Base-by-base conservation (phyloP, 2,888 invertebrate genomes). In the Callimorpha dominula region DNA sequence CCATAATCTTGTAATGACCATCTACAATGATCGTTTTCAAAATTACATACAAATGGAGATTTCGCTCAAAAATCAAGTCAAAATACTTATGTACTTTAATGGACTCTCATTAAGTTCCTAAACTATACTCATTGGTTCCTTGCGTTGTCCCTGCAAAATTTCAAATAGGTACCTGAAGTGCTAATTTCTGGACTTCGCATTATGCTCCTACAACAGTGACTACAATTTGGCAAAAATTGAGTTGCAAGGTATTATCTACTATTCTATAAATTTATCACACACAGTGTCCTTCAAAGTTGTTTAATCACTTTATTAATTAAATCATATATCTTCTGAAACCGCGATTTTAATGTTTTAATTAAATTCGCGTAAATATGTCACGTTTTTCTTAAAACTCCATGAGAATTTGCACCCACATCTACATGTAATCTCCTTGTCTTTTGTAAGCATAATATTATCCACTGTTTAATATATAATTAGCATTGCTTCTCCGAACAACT, bases 391-490 rank as follows among this genome's bases (percentile, higher is more conserved):
- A 4, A 31, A 65, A 31, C 8, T 31, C 11, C 31, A 31, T 31
- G 20, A 12, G 20, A 31, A 57, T 12, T 20, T 20, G 14, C 46
- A 20, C 7, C 2, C 17, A 43, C 9, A 65, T 31, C 0, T 40
- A 14, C 3, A 50, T 14, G 12, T 40, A 65, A 50, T 42, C 6
- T 40, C 42, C 65, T 73, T 65, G 71, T 73, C n/a, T 62, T 77
- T 77, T 74, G 67, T 52, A 71, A 60, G 43, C 62, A 6, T 65
- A 68, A 71, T 72, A 71, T 65, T 54, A 72, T 52, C 75, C 67
- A 74, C 71, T 67, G 66, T 75, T 75, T 64, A 62, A 66, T 64
- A 62, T 63, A 57, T 75, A 76, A 72, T 74, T 50, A 73, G 49
- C 43, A 42, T 40, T 71, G 69, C 54, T 68, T 63, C 73, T 62